Evolutionary conservation across 2,888 invertebrate species (phyloP).

Genomic region (Philaethria dido): DNA sequence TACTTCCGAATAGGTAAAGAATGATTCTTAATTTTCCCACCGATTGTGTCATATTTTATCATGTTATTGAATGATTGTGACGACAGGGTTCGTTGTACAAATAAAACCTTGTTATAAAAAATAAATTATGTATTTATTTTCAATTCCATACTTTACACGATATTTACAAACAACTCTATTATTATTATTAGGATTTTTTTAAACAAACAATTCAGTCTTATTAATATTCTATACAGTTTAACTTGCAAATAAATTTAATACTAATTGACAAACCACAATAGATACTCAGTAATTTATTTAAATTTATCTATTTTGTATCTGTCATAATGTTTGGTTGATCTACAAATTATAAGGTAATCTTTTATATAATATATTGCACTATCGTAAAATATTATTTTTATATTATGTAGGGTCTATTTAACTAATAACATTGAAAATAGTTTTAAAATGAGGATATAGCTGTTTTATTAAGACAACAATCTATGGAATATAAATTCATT

Average conservation of each 20-base stretch:
- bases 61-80: conserved; percentile 37
- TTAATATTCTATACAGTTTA: conserved; percentile 75
- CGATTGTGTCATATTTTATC: conserved; percentile 48
- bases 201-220: conserved; percentile 79
- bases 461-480: background rate
- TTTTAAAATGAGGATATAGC: background rate
- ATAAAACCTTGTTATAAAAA: conserved; percentile 58
- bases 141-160: conserved; percentile 68
- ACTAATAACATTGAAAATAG: background rate
- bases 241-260: conserved; percentile 49
- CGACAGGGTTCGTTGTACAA: conserved; percentile 36
- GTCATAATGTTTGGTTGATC: background rate
- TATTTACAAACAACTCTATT: conserved; percentile 67
- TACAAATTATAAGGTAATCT: background rate
- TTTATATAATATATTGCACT: background rate
- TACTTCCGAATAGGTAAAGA: background rate
- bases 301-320: background rate
- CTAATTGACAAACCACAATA: conserved; percentile 48
- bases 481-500: conserved; percentile 9
- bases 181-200: conserved; percentile 64
- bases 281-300: background rate
- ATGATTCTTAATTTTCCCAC: conserved; percentile 36
- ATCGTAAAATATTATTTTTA: background rate
- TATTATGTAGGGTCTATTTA: background rate
- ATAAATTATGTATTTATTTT: conserved; percentile 77